A percentile compares a stretch with the other conserved stretches of the same genome.
Conservation (phyloP, 53 echinoderm and acorn worm species). For the Astropecten irregularis region DNA sequence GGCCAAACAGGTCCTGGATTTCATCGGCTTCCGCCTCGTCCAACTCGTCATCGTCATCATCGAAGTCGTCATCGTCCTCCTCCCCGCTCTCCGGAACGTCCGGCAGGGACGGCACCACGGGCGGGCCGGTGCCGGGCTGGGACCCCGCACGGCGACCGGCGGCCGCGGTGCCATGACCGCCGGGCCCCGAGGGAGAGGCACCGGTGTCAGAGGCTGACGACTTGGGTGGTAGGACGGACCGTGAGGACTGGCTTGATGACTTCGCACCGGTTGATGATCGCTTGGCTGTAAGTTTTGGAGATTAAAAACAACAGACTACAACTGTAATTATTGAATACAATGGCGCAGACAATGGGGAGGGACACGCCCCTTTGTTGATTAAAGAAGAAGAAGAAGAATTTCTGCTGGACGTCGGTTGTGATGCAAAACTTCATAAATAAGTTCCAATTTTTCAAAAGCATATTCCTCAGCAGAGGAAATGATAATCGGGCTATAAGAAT, state of each 20-base stretch:
- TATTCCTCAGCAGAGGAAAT: too few species aligned
- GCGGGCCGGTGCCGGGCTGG: not conserved
- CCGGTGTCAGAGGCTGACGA: not conserved
- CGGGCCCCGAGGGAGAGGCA: not conserved
- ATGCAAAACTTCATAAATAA: too few species aligned
- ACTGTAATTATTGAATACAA: too few species aligned
- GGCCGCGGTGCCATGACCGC: not conserved
- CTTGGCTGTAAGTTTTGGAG: not conserved
- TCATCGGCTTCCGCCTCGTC: slow-evolving; percentile 11
- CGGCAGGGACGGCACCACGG: not conserved
- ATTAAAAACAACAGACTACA: not conserved
- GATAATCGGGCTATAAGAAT: too few species aligned
- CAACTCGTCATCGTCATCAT: slow-evolving; percentile 3
- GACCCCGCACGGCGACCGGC: not conserved
- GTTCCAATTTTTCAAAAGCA: too few species aligned
- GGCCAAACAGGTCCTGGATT: slow-evolving; percentile 25
- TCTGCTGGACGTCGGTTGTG: too few species aligned
- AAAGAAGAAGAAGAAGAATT: too few species aligned
- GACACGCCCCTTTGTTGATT: too few species aligned
- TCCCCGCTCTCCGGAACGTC: slow-evolving; percentile 27
- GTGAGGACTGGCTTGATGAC: not conserved
- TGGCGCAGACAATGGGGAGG: too few species aligned
- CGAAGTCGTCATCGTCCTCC: slow-evolving; percentile 9
- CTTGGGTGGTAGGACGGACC: not conserved
- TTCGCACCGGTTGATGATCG: not conserved